Conservation (phyloP, 2,888 invertebrate genomes). For the Conus canariensis region DNA sequence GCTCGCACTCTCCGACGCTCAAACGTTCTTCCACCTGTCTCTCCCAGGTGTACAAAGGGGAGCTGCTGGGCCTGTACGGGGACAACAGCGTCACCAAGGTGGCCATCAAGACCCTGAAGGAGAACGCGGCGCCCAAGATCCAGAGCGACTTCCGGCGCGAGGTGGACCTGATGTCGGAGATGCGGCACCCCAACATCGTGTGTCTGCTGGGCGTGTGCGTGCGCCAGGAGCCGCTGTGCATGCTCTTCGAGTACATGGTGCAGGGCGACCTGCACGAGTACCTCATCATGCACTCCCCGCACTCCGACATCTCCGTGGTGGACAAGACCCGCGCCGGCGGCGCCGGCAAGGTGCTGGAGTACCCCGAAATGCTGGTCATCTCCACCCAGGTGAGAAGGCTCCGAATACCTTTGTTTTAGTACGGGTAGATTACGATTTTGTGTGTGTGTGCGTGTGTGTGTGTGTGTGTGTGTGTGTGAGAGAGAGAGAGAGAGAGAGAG, state of each 20-base stretch:
- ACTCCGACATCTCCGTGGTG: conserved; percentile 81
- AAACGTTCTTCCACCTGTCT: background rate
- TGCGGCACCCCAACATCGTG: conserved; percentile 97
- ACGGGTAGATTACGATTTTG: background rate
- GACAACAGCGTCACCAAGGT: conserved; percentile 84
- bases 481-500: background rate
- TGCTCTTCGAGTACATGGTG: conserved; percentile 98
- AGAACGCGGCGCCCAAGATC: conserved; percentile 93
- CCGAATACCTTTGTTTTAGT: background rate
- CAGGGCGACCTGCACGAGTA: conserved; percentile 98
- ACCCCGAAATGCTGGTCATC: conserved; percentile 90
- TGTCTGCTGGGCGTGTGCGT: conserved; percentile 95
- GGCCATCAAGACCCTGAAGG: conserved; percentile 95
- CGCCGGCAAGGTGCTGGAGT: conserved; percentile 78
- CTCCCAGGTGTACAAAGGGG: conserved; percentile 91
- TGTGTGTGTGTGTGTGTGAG: background rate
- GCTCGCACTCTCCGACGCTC: background rate
- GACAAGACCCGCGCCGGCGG: conserved; percentile 83
- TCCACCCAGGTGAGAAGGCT: conserved; percentile 81
- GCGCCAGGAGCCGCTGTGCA: conserved; percentile 92
- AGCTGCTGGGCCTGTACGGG: conserved; percentile 82
- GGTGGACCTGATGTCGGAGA: conserved; percentile 95
- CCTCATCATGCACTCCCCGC: conserved; percentile 92
- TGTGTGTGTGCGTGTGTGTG: conserved; percentile 2
- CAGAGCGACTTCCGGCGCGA: conserved; percentile 95